Percentiles rank a stretch among this genome's conserved stretches.
phyloP scores from a whole-genome alignment of 1,140 invertebrate species.

The Euwallacea similis region DNA sequence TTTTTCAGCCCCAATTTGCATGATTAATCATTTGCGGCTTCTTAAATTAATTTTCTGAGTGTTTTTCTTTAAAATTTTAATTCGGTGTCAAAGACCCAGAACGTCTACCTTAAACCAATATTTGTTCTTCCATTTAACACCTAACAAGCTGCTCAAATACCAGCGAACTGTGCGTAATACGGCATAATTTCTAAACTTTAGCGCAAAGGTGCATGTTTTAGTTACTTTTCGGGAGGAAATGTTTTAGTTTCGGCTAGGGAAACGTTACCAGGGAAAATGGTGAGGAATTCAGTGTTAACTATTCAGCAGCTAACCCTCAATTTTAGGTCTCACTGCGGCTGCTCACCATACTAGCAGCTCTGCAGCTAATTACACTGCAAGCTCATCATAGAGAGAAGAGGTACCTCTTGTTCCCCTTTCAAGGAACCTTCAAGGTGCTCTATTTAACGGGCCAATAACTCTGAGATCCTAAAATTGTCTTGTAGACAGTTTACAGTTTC shows the following conservation, averaged over 20 bases:
- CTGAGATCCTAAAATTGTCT: neutral
- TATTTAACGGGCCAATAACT: neutral
- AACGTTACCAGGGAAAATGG: conserved; percentile 13
- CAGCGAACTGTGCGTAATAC: conserved; percentile 20
- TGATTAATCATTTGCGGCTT: neutral
- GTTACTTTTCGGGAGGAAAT: conserved; percentile 1
- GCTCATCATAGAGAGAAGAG: conserved; percentile 25
- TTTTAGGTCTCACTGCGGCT: neutral
- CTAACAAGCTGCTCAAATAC: conserved; percentile 20
- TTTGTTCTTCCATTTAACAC: conserved; percentile 22
- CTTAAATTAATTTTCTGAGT: neutral
- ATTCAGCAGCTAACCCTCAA: neutral
- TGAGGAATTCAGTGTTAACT: neutral
- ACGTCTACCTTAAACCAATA: conserved; percentile 5
- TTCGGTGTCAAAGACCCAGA: conserved; percentile 20
- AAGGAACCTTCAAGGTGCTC: conserved; percentile 32
- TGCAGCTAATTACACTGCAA: neutral
- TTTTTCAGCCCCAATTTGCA: neutral
- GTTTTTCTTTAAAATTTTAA: conserved; percentile 9
- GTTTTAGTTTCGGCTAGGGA: conserved; percentile 8
- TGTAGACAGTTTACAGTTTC: conserved; percentile 39
- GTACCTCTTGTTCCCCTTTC: conserved; percentile 32
- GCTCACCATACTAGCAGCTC: neutral
- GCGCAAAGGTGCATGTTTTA: conserved; percentile 11
- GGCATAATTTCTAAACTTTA: conserved; percentile 17